Percentiles rank a stretch among this genome's conserved stretches.
Conservation (phyloP, 2,113 vertebrate genomes). For the Nyctereutes procyonoides region DNA sequence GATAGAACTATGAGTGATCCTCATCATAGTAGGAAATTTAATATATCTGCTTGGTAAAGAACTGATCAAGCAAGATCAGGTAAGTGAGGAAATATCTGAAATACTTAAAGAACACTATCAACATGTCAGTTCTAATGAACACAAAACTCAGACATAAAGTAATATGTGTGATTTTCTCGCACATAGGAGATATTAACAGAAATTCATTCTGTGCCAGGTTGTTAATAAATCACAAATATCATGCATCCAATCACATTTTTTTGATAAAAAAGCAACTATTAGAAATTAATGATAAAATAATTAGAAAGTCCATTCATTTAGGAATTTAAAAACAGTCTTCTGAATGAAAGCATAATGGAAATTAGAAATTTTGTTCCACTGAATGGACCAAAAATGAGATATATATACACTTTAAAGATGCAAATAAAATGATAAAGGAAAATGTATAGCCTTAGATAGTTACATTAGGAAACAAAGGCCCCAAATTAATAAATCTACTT, state of each 20-base stretch:
- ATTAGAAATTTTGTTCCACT: background rate
- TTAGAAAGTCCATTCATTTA: background rate
- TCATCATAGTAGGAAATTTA: background rate
- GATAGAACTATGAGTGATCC: background rate
- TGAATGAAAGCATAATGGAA: background rate
- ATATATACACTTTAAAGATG: background rate
- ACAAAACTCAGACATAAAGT: background rate
- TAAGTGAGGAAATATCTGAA: background rate
- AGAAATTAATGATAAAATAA: background rate
- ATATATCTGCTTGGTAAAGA: background rate
- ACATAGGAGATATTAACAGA: background rate
- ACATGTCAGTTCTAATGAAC: background rate
- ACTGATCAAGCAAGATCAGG: background rate
- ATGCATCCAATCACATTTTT: background rate
- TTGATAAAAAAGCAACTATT: background rate
- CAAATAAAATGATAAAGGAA: conserved; percentile 2
- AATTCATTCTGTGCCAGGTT: background rate
- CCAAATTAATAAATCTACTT: background rate
- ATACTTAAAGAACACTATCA: background rate
- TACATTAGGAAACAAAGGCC: background rate
- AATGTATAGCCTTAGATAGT: background rate
- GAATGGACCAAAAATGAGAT: background rate
- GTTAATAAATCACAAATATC: background rate
- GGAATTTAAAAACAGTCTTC: background rate
- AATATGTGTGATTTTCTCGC: background rate